Evolutionary conservation across 2,888 invertebrate species (phyloP).

Genomic region (Acanthoscelides obtectus): DNA sequence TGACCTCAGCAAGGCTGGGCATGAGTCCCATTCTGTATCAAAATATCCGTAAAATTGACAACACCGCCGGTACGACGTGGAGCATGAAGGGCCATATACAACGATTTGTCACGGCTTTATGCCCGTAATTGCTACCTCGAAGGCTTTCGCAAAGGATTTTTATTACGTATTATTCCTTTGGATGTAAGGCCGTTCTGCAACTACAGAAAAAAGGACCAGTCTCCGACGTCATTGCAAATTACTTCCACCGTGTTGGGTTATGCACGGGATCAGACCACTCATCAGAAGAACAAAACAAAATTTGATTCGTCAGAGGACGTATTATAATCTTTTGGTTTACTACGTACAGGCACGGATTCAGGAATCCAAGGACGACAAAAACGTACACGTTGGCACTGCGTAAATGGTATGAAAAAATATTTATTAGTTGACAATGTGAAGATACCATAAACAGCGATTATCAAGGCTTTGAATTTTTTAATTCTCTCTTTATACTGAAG

Average conservation of each 20-base stretch:
- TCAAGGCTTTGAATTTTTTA: too few species aligned
- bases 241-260: neutral
- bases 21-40: neutral
- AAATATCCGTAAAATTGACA: neutral
- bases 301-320: neutral
- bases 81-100: conserved; percentile 11
- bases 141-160: neutral
- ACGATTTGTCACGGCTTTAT: conserved; percentile 17
- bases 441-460: too few species aligned
- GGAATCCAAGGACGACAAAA: too few species aligned
- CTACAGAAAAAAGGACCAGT: neutral
- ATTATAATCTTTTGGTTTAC: too few species aligned
- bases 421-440: too few species aligned
- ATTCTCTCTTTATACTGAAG: too few species aligned
- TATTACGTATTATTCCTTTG: neutral
- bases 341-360: too few species aligned
- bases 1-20: too few species aligned
- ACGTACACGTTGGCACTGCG: too few species aligned
- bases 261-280: neutral
- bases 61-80: neutral
- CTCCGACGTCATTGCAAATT: neutral
- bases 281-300: neutral
- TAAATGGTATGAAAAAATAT: too few species aligned
- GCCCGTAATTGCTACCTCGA: neutral
- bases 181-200: neutral